These are phyloP conservation scores for Chiridota heheva DNA, from an alignment of 35 echinoderm and acorn worm genomes.

Conservation along the genomic window DNA sequence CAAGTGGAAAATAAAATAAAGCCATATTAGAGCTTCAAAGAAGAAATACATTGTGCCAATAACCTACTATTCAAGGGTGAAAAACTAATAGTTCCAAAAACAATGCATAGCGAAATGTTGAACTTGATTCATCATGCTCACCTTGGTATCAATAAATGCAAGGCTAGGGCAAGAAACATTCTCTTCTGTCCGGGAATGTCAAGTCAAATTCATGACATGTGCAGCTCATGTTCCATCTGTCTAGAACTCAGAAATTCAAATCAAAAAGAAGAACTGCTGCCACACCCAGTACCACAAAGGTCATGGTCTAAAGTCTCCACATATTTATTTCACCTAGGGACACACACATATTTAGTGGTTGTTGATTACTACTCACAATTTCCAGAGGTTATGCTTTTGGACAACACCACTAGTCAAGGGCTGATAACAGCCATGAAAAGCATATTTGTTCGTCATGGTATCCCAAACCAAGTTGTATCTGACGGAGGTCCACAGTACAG, in stretches of 20 bases:
- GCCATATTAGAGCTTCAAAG: too few relatives aligned
- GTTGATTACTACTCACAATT: conserved; percentile 52
- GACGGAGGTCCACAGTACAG: conserved; percentile 17
- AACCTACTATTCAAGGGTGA: too few relatives aligned
- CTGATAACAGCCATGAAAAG: conserved; percentile 1
- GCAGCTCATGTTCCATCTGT: too few relatives aligned
- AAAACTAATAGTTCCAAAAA: too few relatives aligned
- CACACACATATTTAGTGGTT: not conserved
- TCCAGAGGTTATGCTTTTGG: conserved; percentile 18
- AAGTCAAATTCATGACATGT: too few relatives aligned
- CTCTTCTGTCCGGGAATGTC: conserved; percentile 26
- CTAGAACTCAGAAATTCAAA: conserved; percentile 29
- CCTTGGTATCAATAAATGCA: conserved; percentile 12
- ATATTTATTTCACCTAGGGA: conserved; percentile 3
- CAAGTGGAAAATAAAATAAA: too few relatives aligned
- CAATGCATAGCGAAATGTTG: too few relatives aligned
- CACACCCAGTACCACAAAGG: not conserved
- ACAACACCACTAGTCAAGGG: not conserved
- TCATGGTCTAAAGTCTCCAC: not conserved
- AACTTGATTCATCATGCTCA: conserved; percentile 10
- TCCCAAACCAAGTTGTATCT: conserved; percentile 29
- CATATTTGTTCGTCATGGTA: conserved; percentile 25
- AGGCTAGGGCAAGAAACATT: conserved; percentile 7
- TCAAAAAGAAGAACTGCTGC: conserved; percentile 7
- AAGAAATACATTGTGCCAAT: too few relatives aligned